phyloP scores from a whole-genome alignment of 2,113 vertebrate species.

The Oenanthe oenanthe region DNA sequence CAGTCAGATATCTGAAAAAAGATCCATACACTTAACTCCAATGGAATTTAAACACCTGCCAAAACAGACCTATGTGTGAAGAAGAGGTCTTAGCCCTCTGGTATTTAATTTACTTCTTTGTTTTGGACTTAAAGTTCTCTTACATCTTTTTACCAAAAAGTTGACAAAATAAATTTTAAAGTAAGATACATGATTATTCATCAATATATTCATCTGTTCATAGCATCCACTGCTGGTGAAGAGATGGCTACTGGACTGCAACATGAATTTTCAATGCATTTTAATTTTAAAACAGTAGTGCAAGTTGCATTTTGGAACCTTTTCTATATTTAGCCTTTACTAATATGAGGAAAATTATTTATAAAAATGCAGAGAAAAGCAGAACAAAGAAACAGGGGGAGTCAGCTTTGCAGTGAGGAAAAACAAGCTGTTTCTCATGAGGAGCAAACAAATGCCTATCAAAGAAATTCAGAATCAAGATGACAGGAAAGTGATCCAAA shows the following conservation, averaged over 20 bases:
- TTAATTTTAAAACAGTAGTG: neutral
- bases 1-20: neutral
- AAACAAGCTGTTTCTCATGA: neutral
- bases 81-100: neutral
- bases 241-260: neutral
- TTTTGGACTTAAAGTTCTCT: neutral
- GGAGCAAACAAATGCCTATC: neutral
- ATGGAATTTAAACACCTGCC: neutral
- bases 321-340: neutral
- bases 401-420: neutral
- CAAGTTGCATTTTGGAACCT: neutral
- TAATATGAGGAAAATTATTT: neutral
- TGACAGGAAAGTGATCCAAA: neutral
- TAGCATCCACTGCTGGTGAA: neutral
- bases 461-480: neutral
- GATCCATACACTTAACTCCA: neutral
- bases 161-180: neutral
- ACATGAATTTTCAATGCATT: neutral
- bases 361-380: neutral
- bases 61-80: neutral
- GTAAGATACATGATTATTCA: neutral
- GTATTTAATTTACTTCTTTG: neutral
- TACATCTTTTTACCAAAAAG: neutral
- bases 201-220: neutral
- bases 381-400: neutral